phyloP scores from a whole-genome alignment of 2,888 invertebrate genomes.

The Thyatira batis region DNA sequence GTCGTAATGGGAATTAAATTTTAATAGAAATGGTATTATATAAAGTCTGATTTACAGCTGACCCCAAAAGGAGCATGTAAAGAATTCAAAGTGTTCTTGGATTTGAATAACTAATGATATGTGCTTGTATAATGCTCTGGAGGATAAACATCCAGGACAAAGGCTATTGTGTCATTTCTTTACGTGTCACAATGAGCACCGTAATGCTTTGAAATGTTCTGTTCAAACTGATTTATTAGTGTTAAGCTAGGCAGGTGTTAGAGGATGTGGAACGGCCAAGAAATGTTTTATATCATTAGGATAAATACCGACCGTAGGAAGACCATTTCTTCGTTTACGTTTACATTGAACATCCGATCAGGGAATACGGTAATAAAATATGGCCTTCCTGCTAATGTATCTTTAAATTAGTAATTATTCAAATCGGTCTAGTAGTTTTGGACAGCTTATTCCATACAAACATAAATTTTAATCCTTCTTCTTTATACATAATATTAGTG shows the following conservation, averaged over 20 bases:
- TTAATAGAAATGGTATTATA: too few species aligned
- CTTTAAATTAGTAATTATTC: too few species aligned
- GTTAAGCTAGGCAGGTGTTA: background rate
- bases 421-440: too few species aligned
- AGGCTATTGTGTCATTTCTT: constrained; percentile 36
- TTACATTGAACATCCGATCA: too few species aligned
- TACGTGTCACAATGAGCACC: background rate
- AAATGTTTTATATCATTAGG: background rate
- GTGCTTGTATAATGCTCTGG: constrained; percentile 14
- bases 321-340: too few species aligned
- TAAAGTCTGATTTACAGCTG: background rate
- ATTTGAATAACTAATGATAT: constrained; percentile 19
- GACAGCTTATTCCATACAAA: too few species aligned
- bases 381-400: too few species aligned
- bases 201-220: background rate
- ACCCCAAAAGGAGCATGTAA: constrained; percentile 3
- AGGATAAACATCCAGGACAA: constrained; percentile 44
- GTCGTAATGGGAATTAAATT: too few species aligned
- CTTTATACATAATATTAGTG: too few species aligned
- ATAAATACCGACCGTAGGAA: too few species aligned
- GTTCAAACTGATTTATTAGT: background rate
- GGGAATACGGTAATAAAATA: too few species aligned
- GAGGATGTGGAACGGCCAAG: background rate
- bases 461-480: too few species aligned
- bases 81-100: constrained; percentile 15